These are phyloP conservation scores for Drosophila seguyi DNA, from an alignment of 1,140 invertebrate genomes.

Conservation along the genomic window DNA sequence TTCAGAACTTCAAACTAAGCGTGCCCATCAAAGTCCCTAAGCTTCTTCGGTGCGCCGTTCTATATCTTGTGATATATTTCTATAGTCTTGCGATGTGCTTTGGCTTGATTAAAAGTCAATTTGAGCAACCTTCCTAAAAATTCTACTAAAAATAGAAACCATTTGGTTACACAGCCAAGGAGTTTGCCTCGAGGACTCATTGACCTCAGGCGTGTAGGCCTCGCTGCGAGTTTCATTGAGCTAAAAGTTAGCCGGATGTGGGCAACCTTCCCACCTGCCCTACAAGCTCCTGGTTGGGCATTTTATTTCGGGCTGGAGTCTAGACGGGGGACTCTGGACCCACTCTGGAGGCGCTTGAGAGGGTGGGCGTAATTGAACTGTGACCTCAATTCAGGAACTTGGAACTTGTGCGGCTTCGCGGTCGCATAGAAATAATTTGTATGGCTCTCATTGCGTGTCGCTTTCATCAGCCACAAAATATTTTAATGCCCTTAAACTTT, in stretches of 20 bases:
- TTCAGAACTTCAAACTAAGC: neutral
- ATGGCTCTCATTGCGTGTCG: constrained; percentile 64
- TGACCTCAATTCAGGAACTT: constrained; percentile 47
- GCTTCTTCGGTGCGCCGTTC: neutral
- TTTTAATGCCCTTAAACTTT: constrained; percentile 83
- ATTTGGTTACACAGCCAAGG: constrained; percentile 16
- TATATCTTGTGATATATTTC: no score
- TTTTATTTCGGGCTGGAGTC: constrained; percentile 23
- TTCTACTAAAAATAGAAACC: constrained; percentile 59
- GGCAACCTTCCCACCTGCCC: constrained; percentile 19
- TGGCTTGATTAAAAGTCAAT: constrained; percentile 55
- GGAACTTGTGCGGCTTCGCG: constrained; percentile 64
- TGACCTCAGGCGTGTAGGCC: constrained; percentile 68
- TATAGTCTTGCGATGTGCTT: constrained; percentile 32
- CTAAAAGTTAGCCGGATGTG: constrained; percentile 33
- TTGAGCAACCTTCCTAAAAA: constrained; percentile 51
- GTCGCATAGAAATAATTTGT: constrained; percentile 55
- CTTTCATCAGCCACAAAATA: constrained; percentile 74
- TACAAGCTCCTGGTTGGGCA: neutral
- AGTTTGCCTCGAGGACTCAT: constrained; percentile 68
- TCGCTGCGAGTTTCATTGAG: constrained; percentile 64
- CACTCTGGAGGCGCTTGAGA: constrained; percentile 45
- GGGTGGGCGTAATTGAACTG: constrained; percentile 43
- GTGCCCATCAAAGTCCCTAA: neutral
- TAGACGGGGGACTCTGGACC: constrained; percentile 40